Conservation (phyloP, 2,113 vertebrate species). For the Pomatostomus ruficeps region DNA sequence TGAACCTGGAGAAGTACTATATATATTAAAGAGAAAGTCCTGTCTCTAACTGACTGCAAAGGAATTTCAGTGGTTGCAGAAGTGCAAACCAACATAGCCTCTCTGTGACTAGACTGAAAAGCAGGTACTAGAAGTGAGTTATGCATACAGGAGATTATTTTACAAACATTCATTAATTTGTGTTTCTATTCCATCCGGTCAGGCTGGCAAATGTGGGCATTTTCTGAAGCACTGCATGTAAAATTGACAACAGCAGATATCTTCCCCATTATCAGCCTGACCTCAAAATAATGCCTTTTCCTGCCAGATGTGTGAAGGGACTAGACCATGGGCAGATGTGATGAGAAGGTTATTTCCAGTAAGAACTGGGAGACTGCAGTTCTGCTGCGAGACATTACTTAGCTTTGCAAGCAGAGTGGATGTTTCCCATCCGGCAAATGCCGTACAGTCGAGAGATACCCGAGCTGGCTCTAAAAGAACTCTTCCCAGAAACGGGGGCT, state of each 20-base stretch:
- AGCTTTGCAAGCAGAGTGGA: not conserved
- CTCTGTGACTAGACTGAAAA: not conserved
- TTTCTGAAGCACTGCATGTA: not conserved
- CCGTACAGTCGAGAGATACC: not conserved
- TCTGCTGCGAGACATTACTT: not conserved
- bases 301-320: not conserved
- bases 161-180: not conserved
- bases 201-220: not conserved
- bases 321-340: not conserved
- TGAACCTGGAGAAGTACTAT: not conserved
- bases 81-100: not conserved
- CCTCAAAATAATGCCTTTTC: not conserved
- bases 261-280: not conserved
- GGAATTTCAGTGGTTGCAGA: not conserved
- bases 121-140: not conserved
- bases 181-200: not conserved
- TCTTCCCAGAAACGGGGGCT: not conserved
- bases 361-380: not conserved
- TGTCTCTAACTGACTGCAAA: not conserved
- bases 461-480: not conserved
- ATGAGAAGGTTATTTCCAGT: not conserved
- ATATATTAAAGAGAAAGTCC: not conserved
- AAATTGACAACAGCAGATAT: not conserved
- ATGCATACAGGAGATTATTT: not conserved
- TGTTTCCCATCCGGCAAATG: not conserved